A percentile compares a stretch with the other conserved stretches of the same genome.
phyloP scores from a whole-genome alignment of 2,113 vertebrate species.

The Mesoclemmys tuberculata region DNA sequence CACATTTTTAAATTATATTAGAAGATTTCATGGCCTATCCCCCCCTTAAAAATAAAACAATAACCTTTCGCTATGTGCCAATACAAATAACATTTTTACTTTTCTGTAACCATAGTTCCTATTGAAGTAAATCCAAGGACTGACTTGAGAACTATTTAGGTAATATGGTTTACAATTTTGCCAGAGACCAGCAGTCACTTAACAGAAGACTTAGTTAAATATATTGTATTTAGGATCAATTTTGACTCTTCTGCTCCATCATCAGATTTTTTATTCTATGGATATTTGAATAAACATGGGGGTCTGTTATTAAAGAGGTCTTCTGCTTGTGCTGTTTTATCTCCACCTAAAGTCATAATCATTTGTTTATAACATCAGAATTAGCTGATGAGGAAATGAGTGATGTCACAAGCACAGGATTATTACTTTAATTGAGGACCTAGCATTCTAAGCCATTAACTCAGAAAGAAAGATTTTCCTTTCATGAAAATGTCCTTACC shows the following conservation, averaged over 20 bases:
- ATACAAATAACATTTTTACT: not conserved
- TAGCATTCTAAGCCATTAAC: not conserved
- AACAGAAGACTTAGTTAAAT: not conserved
- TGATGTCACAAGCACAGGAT: not conserved
- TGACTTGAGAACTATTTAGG: not conserved
- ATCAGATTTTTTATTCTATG: not conserved
- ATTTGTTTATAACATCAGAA: not conserved
- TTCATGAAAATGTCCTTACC: not conserved
- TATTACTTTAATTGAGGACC: not conserved
- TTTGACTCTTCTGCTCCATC: not conserved
- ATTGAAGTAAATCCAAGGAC: not conserved
- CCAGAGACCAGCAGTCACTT: not conserved
- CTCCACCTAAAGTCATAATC: not conserved
- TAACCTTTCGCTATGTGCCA: not conserved
- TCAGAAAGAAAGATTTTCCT: not conserved
- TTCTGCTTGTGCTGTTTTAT: not conserved
- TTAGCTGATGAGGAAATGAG: not conserved
- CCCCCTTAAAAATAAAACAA: not conserved
- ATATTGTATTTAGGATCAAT: not conserved
- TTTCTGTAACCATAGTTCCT: not conserved
- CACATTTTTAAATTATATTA: not conserved
- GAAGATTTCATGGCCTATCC: not conserved
- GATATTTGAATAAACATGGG: not conserved
- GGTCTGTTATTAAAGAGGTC: slow-evolving; percentile 8
- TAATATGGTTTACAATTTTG: not conserved